Evolutionary conservation across 1,140 invertebrate species (phyloP).

Genomic region (Nephila pilipes): DNA sequence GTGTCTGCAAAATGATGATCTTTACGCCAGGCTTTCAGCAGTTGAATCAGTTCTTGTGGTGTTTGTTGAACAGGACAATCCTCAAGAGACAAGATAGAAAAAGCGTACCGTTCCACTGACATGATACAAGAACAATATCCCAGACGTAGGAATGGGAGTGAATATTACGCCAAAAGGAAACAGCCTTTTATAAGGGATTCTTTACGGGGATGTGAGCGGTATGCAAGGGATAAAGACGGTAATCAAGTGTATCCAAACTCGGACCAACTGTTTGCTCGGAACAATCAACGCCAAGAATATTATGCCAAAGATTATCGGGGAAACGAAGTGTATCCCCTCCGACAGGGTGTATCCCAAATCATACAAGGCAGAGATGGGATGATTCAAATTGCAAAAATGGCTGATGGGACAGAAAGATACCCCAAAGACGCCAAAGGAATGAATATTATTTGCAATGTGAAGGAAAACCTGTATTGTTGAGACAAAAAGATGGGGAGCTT

Average conservation of each 20-base stretch:
- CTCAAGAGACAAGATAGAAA: neutral
- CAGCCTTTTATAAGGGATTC: neutral
- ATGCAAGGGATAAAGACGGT: neutral
- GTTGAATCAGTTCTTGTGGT: neutral
- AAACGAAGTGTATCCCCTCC: constrained; percentile 1
- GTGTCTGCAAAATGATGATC: neutral
- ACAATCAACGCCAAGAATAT: neutral
- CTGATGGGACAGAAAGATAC: neutral
- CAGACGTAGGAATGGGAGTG: neutral
- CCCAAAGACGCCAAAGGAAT: neutral
- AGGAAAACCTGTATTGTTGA: neutral
- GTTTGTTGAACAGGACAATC: neutral
- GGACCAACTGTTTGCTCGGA: neutral
- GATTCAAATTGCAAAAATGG: neutral
- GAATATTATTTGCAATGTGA: neutral
- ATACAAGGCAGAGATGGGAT: neutral
- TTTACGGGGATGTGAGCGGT: neutral
- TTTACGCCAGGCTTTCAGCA: constrained; percentile 17
- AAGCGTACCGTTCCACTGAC: neutral
- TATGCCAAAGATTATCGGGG: neutral
- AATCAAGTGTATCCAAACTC: neutral
- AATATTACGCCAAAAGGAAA: neutral
- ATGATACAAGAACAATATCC: neutral
- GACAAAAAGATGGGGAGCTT: neutral
- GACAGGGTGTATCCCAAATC: neutral